Conservation (phyloP, 2,113 vertebrate genomes). For the Sceloporus undulatus region DNA sequence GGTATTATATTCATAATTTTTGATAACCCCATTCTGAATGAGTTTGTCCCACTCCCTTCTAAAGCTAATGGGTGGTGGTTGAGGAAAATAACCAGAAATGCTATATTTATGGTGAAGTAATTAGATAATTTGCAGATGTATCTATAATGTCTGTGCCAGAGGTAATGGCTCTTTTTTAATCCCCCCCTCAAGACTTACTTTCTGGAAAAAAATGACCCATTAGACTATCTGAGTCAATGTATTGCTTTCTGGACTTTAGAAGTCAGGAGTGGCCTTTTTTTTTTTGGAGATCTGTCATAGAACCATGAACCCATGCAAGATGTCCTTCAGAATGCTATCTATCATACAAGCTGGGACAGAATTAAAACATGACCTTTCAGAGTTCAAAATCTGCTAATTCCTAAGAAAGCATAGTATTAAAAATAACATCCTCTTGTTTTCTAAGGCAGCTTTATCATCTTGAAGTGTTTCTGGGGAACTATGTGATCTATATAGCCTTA, state of each 20-base stretch:
- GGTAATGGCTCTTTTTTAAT: background rate
- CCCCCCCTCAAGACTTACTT: constrained; percentile 2
- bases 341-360: constrained; percentile 27
- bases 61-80: background rate
- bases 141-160: background rate
- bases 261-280: constrained; percentile 15
- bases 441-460: constrained; percentile 43
- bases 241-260: constrained; percentile 40
- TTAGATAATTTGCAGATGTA: background rate
- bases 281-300: constrained; percentile 36
- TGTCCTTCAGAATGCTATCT: constrained; percentile 32
- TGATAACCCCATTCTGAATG: too few species aligned
- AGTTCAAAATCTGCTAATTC: background rate
- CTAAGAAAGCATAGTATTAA: constrained; percentile 18
- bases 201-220: background rate
- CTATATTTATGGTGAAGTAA: background rate
- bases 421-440: constrained; percentile 17
- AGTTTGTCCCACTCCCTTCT: background rate
- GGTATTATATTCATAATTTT: too few species aligned
- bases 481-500: background rate
- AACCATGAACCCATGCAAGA: constrained; percentile 41
- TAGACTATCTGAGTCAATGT: constrained; percentile 50
- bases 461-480: constrained; percentile 9
- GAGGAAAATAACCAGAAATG: background rate
- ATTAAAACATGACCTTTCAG: constrained; percentile 42